Evolutionary conservation across 2,888 invertebrate species (phyloP).

Genomic region (Thera obeliscata): DNA sequence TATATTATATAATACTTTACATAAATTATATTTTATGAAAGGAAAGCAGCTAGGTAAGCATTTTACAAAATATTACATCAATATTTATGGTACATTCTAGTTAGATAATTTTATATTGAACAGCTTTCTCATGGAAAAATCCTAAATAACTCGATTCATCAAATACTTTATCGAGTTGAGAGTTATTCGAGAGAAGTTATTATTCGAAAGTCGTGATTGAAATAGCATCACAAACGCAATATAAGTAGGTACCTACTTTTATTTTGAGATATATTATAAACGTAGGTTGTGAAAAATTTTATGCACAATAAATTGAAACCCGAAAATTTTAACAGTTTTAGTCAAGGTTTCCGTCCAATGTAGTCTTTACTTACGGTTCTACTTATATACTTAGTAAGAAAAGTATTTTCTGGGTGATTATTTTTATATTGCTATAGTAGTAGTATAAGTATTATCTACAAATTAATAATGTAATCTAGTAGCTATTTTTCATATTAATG

Average conservation of each 20-base stretch:
- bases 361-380: slow-evolving; percentile 2
- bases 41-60: neutral
- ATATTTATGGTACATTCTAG: slow-evolving; percentile 10
- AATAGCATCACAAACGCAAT: slow-evolving; percentile 13
- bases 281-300: neutral
- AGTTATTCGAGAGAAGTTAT: neutral
- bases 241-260: neutral
- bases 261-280: neutral
- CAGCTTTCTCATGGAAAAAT: no score
- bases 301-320: slow-evolving; percentile 18
- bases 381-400: slow-evolving; percentile 14
- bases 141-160: no score
- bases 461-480: slow-evolving; percentile 16
- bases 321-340: slow-evolving; percentile 11
- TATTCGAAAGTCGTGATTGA: neutral
- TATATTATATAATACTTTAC: neutral
- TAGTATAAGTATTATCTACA: slow-evolving; percentile 12
- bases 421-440: slow-evolving; percentile 19
- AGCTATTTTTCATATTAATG: slow-evolving; percentile 7
- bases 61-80: slow-evolving; percentile 7
- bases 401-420: slow-evolving; percentile 8
- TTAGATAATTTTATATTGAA: neutral
- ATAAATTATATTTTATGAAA: neutral
- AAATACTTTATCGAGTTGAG: neutral
- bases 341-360: slow-evolving; percentile 22